Conservation (phyloP, 1,140 invertebrate species). For the Neuroterus valhalla region DNA sequence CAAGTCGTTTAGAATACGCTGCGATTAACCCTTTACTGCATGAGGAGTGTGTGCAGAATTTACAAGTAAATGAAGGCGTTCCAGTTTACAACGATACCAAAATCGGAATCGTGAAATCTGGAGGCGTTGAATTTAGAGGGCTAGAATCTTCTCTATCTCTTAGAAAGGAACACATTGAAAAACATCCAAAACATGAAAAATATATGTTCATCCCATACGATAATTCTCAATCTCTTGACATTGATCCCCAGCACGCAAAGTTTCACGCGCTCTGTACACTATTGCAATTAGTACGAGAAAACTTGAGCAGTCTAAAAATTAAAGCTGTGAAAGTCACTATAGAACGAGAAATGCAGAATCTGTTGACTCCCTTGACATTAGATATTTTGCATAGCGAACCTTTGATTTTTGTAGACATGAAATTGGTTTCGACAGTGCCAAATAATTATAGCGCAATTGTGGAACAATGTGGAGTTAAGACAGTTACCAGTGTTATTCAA, state of each 20-base stretch:
- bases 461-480: constrained; percentile 77
- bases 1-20: constrained; percentile 88
- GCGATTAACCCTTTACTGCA: constrained; percentile 88
- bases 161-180: constrained; percentile 83
- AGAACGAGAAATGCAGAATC: constrained; percentile 78
- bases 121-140: constrained; percentile 92
- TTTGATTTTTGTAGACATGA: constrained; percentile 75
- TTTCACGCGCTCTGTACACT: constrained; percentile 79
- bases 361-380: constrained; percentile 77
- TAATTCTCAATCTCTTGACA: constrained; percentile 75
- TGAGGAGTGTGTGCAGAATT: constrained; percentile 71
- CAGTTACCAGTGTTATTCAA: constrained; percentile 75
- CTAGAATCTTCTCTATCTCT: constrained; percentile 93
- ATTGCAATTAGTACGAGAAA: constrained; percentile 87
- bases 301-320: constrained; percentile 81
- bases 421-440: constrained; percentile 62
- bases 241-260: constrained; percentile 79
- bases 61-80: constrained; percentile 73
- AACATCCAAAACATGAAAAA: constrained; percentile 86
- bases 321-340: constrained; percentile 87
- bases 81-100: constrained; percentile 85
- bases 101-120: constrained; percentile 86
- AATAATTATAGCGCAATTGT: constrained; percentile 71
- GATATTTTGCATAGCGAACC: constrained; percentile 81
- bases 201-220: constrained; percentile 90